Conservation (phyloP, 2,888 invertebrate genomes). For the Chironomus tentans region DNA sequence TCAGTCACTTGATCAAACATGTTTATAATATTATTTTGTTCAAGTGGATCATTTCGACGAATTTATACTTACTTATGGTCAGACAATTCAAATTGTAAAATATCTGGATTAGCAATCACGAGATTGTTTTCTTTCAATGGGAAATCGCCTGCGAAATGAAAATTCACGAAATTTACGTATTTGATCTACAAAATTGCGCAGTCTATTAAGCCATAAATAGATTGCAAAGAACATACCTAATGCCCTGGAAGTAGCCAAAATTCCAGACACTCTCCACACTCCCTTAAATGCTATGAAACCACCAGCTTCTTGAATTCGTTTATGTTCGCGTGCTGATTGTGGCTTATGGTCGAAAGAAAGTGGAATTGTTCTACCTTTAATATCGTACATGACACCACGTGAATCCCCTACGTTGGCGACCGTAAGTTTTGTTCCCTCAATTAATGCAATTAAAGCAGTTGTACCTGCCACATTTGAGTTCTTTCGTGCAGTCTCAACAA, state of each 20-base stretch:
- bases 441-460: constrained; percentile 80
- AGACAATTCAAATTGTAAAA: constrained; percentile 78
- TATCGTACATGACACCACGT: constrained; percentile 90
- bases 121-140: constrained; percentile 80
- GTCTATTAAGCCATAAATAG: too few species aligned
- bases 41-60: background rate
- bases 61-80: constrained; percentile 54
- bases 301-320: constrained; percentile 88
- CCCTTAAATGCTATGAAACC: constrained; percentile 93
- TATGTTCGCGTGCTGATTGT: constrained; percentile 82
- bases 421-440: constrained; percentile 71
- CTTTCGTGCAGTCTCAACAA: constrained; percentile 75
- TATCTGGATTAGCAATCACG: constrained; percentile 92
- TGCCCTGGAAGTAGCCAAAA: constrained; percentile 87
- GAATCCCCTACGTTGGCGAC: constrained; percentile 98
- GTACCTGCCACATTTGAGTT: constrained; percentile 73
- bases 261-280: constrained; percentile 93
- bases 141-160: constrained; percentile 52
- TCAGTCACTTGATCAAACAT: too few species aligned
- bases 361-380: constrained; percentile 79
- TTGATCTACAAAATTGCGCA: too few species aligned
- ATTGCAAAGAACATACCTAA: constrained; percentile 48
- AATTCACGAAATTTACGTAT: too few species aligned
- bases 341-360: constrained; percentile 96
- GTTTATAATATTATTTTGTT: background rate